Base-by-base conservation (phyloP, 1,140 invertebrate species). In the Dufourea novaeangliae region DNA sequence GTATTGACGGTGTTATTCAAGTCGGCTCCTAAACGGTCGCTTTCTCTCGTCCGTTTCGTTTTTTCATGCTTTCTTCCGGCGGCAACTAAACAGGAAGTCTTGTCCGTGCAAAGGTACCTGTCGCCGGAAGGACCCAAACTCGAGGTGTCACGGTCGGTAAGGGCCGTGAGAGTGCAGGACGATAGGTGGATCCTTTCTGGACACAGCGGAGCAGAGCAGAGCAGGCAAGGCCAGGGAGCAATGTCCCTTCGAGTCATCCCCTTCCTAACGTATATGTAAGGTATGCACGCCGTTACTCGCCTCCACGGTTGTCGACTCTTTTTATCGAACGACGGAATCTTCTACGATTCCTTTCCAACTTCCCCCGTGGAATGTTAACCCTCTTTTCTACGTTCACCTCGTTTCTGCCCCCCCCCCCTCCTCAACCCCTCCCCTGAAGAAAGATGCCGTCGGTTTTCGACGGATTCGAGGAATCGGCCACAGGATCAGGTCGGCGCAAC, bases 261-360 rank as follows among this genome's bases (percentile, higher is more conserved):
- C 89, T 90, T 89, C 88, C 89, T 89, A 85, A 87, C 86, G 84
- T 84, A 82, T 86, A 85, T 73, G 83, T 87, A 84, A 89, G 88
- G 89, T 89, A 91, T 91, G 90, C 87, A 91, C 85, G 89, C 90
- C 90, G 89, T 90, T 90, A 90, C 87, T 88, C 86, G 86, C 86
- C 87, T 79, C 86, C 84, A 88, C 89, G 89, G 85, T 56, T 61
- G 75, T 27, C 46, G 71, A 71, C 71, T 80, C 77, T 79, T 86
- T 85, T 86, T 88, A 88, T 86, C 84, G 56, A 68, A 64, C 67
- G 34, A 79, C 62, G 62, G 87, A 88, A 82, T 88, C 86, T 83
- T 76, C 59, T 73, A 75, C 44, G 73, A 79, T 66, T 77, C 67
- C 62, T 68, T 66, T 68, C 68, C 56, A 52, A 78, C 70, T 79